Base-by-base conservation (phyloP, 1,140 invertebrate species). In the Tetramorium simillimum region DNA sequence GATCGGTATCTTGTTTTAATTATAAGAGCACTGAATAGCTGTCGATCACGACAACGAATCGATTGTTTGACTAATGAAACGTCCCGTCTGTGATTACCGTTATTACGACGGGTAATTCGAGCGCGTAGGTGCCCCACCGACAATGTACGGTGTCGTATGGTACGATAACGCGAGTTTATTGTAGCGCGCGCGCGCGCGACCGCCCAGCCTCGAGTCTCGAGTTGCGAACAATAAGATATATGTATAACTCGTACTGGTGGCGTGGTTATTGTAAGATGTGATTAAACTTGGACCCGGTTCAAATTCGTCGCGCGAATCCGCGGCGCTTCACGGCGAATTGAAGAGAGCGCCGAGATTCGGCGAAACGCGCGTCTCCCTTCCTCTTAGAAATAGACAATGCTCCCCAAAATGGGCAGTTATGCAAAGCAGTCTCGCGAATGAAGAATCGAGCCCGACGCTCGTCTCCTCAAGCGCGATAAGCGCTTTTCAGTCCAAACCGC, bases 41-140 rank as follows among this genome's bases (percentile, higher is more conserved):
- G 24, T 60, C 43, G 69, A 33, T 40, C 58, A 46, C 16, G 24
- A 70, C 24, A 18, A 49, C 40, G 33, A 75, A 33, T 75, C 80
- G 69, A 75, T 75, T 60, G 72, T 75, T 73, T 14, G 80, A 49
- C 43, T 84, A 84, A 84, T 84, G 33, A 84, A 84, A 53, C 53
- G 43, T 10, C 21, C 21, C 67, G 53, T n/a, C 43, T 12, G 40
- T 24, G 80, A 82, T 84, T 73, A 60, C n/a, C 37, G 10, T 84
- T 84, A 84, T 84, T 84, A 75, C 40, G 69, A 62, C n/a, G 24
- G 69, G 53, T 60, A 84, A 84, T 84, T 49, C 67, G 67, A 82
- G 51, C 65, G 78, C 51, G 40, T 46, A 56, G 49, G 33, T 70
- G 37, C 21, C 53, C 28, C 67, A 6, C 51, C 16, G 63, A 62